Evolutionary conservation across 2,888 invertebrate genomes (phyloP).

Genomic region (Eristalinus sepulchralis): DNA sequence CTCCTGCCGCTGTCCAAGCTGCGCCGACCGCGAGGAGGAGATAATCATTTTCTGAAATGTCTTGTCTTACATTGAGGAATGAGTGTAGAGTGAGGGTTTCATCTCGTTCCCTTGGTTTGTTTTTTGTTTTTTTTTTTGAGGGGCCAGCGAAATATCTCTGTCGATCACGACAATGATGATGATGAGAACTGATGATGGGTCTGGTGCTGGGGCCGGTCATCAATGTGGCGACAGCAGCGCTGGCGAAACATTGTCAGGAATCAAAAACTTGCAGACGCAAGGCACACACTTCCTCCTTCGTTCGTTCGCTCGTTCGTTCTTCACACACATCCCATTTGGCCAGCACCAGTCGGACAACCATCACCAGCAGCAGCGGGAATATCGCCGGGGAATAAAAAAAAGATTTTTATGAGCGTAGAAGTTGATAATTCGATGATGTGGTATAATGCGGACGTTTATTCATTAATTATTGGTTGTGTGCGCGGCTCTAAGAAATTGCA

Average conservation of each 20-base stretch:
- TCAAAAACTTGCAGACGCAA: slow-evolving; percentile 7
- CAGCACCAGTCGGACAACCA: no score
- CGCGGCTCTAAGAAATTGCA: slow-evolving; percentile 59
- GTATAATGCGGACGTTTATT: slow-evolving; percentile 71
- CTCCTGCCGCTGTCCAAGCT: not conserved
- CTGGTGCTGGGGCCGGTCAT: slow-evolving; percentile 49
- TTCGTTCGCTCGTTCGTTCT: not conserved
- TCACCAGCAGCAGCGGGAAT: not conserved
- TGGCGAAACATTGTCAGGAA: slow-evolving; percentile 61
- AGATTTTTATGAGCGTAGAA: slow-evolving; percentile 62
- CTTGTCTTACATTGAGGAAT: slow-evolving; percentile 71
- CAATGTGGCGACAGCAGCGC: slow-evolving; percentile 70
- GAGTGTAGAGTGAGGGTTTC: slow-evolving; percentile 66
- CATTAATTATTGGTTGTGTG: slow-evolving; percentile 70
- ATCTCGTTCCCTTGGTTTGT: not conserved
- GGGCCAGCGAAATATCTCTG: slow-evolving; percentile 63
- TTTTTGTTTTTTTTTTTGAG: slow-evolving; percentile 23
- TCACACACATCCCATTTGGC: no score
- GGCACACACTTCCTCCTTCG: not conserved
- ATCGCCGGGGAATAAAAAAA: not conserved
- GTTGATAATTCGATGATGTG: slow-evolving; percentile 71
- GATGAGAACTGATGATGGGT: slow-evolving; percentile 69
- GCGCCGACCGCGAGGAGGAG: slow-evolving; percentile 11
- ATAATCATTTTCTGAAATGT: slow-evolving; percentile 71
- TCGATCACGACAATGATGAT: slow-evolving; percentile 69